These are phyloP conservation scores for Xenops minutus DNA, from an alignment of 2,797 vertebrate genomes.

Conservation along the genomic window DNA sequence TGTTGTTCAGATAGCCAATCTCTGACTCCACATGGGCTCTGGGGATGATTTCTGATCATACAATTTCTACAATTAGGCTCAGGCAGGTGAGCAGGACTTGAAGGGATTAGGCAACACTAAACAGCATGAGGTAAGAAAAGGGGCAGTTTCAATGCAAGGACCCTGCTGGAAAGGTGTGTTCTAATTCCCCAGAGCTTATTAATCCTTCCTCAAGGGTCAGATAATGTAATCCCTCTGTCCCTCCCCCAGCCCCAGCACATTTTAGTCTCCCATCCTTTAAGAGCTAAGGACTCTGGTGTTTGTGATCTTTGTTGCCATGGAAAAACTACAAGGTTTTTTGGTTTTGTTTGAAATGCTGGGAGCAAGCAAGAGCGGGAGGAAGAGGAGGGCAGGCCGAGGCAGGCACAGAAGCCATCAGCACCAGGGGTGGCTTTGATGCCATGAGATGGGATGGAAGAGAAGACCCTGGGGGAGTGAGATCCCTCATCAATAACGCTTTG, in stretches of 20 bases:
- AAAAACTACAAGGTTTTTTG: neutral
- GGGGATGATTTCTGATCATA: neutral
- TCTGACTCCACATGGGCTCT: neutral
- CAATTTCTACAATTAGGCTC: neutral
- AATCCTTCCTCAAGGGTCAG: neutral
- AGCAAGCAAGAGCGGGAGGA: neutral
- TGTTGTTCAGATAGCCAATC: neutral
- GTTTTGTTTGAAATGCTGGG: neutral
- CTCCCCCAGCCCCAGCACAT: neutral
- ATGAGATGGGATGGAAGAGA: neutral
- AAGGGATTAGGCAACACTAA: neutral
- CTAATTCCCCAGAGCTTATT: neutral
- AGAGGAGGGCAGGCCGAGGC: neutral
- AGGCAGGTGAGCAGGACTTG: fast-evolving
- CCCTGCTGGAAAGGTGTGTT: neutral
- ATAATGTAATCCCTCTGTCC: neutral
- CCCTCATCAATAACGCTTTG: neutral
- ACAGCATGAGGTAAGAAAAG: neutral
- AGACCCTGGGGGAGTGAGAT: neutral
- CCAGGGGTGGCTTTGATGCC: neutral
- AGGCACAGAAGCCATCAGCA: neutral
- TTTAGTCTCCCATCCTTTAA: constrained; percentile 6
- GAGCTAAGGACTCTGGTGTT: neutral
- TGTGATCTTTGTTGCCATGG: constrained; percentile 71
- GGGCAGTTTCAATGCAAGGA: neutral